Evolutionary conservation across 2,888 invertebrate species (phyloP).

Genomic region (Conchocele bisecta): DNA sequence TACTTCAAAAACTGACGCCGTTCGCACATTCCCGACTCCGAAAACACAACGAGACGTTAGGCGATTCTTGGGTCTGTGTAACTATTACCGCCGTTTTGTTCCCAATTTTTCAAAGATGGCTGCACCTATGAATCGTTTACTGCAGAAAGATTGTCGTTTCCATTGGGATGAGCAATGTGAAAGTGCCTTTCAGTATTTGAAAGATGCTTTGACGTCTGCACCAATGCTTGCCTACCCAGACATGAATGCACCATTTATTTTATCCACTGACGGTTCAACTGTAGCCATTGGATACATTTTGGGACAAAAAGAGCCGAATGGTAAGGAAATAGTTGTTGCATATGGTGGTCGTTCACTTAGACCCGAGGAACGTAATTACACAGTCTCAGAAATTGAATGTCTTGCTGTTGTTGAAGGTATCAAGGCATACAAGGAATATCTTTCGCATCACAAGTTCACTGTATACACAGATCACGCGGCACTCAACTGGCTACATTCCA

Average conservation of each 20-base stretch:
- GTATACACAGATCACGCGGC: constrained; percentile 22
- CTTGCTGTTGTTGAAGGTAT: constrained; percentile 46
- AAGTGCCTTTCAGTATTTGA: constrained; percentile 11
- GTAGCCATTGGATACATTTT: constrained; percentile 24
- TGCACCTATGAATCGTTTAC: constrained; percentile 35
- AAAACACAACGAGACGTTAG: constrained; percentile 42
- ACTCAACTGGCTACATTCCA: constrained; percentile 19
- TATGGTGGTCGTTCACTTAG: constrained; percentile 51
- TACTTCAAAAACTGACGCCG: constrained; percentile 39
- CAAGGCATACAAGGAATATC: constrained; percentile 44
- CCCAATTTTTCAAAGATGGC: constrained; percentile 38
- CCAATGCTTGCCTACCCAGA: constrained; percentile 34
- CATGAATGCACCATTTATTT: constrained; percentile 19
- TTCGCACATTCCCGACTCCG: constrained; percentile 43
- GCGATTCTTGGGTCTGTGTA: constrained; percentile 43
- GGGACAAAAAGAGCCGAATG: constrained; percentile 11
- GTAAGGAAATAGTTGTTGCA: constrained; percentile 41
- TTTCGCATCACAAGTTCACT: constrained; percentile 22
- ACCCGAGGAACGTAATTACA: constrained; percentile 35
- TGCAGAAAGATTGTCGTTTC: constrained; percentile 34
- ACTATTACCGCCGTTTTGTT: constrained; percentile 50
- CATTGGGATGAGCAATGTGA: constrained; percentile 24
- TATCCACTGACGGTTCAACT: constrained; percentile 34
- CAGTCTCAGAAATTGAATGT: constrained; percentile 35
- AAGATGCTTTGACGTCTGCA: constrained; percentile 1